These are phyloP conservation scores for Ruditapes philippinarum DNA, from an alignment of 1,140 invertebrate genomes.

Conservation along the genomic window DNA sequence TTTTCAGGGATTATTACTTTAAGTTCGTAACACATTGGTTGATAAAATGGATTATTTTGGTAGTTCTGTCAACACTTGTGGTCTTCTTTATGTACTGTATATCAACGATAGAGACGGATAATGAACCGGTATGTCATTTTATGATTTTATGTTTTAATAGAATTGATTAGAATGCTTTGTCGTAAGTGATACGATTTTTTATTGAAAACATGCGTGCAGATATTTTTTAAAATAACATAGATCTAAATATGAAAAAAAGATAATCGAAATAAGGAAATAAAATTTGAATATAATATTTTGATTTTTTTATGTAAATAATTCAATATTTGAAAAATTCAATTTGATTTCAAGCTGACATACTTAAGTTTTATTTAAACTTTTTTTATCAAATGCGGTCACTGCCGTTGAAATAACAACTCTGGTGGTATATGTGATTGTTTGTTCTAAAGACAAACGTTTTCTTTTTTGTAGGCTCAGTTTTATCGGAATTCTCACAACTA, in stretches of 20 bases:
- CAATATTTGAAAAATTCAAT: no score
- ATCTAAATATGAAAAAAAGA: no score
- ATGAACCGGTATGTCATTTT: slow-evolving; percentile 81
- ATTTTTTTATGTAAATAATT: no score
- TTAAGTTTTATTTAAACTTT: no score
- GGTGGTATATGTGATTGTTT: slow-evolving; percentile 76
- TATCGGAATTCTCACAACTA: slow-evolving; percentile 66
- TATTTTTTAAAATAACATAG: slow-evolving; percentile 77
- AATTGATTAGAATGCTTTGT: slow-evolving; percentile 79
- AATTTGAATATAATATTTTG: no score
- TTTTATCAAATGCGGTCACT: no score
- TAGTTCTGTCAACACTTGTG: slow-evolving; percentile 63
- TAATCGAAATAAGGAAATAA: no score
- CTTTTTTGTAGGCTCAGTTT: slow-evolving; percentile 50
- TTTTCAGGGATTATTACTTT: background rate
- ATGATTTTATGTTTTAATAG: slow-evolving; percentile 75
- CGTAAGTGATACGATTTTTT: slow-evolving; percentile 78
- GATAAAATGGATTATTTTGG: slow-evolving; percentile 68
- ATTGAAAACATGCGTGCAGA: slow-evolving; percentile 79
- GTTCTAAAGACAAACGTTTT: no score
- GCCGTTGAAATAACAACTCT: no score
- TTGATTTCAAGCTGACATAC: no score
- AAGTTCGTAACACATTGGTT: slow-evolving; percentile 73
- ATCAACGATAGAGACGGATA: slow-evolving; percentile 75
- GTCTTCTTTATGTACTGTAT: slow-evolving; percentile 76